Base-by-base conservation (phyloP, 2,888 invertebrate genomes). In the Steinernema hermaphroditum region DNA sequence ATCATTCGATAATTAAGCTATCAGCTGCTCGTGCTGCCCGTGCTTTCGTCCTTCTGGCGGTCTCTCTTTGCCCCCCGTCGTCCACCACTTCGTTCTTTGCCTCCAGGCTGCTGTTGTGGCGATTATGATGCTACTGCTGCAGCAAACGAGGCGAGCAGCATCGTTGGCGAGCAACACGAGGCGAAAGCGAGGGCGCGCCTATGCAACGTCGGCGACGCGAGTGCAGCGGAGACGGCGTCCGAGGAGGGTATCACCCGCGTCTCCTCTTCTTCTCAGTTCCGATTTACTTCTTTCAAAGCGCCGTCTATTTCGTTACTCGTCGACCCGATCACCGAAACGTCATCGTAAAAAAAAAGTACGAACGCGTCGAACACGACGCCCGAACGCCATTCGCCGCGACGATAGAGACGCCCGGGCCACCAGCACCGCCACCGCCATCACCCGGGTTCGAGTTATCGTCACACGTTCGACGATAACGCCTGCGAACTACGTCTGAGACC, bases 111-210 rank as follows among this genome's bases (percentile, higher is more conserved):
- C 29, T 9, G 16, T n/a, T 19, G 24, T 22, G 22, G 50, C 8
- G 50, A 50, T 50, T 22, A 22, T 16, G 24, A 50, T 22, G 46
- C n/a, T n/a, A 37, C 50, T 9, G 46, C 16, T 9, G n/a, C 46
- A 46, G 46, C 37, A 12, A 37, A 12, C 6, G 37, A 37, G 6
- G 12, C 8, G 8, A 46, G 46, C 46, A 46, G 16, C 46, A 46
- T 46, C 46, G 46, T 4, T n/a, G 22, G 16, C 46, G 46, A 62
- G 16, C 50, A 50, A 62, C 1, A n/a, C 9, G 62, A 62, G 62
- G 62, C 62, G 27, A 62, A 62, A 32, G 62, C 62, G 62, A 62
- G 62, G 62, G 32, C n/a, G 62, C 62, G 34, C 50, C 50, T 50
- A 24, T 50, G 50, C 9, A 50, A 24, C 50, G 50, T 32, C 32